Conservation (phyloP, 2,113 vertebrate species). For the Peromyscus polionotus region DNA sequence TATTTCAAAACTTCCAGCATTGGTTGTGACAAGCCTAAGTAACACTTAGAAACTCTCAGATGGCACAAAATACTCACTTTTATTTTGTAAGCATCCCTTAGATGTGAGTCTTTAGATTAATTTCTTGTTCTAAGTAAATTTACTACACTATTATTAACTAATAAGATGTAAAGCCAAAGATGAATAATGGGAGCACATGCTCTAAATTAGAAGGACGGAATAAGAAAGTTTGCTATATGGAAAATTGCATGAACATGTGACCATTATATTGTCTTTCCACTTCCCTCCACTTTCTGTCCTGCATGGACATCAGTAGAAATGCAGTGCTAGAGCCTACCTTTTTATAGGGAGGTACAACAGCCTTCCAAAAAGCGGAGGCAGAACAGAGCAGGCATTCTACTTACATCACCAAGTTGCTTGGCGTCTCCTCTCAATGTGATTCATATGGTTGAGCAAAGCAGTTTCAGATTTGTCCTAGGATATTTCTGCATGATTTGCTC, state of each 20-base stretch:
- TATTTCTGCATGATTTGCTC: slow-evolving; percentile 21
- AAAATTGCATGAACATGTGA: slow-evolving; percentile 19
- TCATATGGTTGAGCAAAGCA: slow-evolving; percentile 34
- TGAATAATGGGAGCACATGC: slow-evolving; percentile 38
- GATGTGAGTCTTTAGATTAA: slow-evolving; percentile 46
- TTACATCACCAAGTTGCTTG: not conserved
- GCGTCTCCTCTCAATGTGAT: slow-evolving; percentile 17
- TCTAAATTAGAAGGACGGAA: slow-evolving; percentile 40
- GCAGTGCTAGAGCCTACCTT: not conserved
- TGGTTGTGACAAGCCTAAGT: not conserved
- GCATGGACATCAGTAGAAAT: not conserved
- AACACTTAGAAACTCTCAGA: slow-evolving; percentile 32
- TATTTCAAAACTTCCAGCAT: slow-evolving; percentile 45
- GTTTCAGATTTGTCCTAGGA: slow-evolving; percentile 64
- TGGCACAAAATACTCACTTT: slow-evolving; percentile 48
- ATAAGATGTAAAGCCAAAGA: slow-evolving; percentile 50
- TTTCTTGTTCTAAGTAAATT: slow-evolving; percentile 60
- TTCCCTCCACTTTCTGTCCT: not conserved
- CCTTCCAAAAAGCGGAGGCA: not conserved
- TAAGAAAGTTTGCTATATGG: not conserved
- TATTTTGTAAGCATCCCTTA: slow-evolving; percentile 51
- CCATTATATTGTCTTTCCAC: slow-evolving; percentile 6
- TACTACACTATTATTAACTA: slow-evolving; percentile 54
- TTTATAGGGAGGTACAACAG: not conserved
- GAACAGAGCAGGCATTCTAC: not conserved